Base-by-base conservation (phyloP, 1,140 invertebrate genomes). In the Nephotettix cincticeps region DNA sequence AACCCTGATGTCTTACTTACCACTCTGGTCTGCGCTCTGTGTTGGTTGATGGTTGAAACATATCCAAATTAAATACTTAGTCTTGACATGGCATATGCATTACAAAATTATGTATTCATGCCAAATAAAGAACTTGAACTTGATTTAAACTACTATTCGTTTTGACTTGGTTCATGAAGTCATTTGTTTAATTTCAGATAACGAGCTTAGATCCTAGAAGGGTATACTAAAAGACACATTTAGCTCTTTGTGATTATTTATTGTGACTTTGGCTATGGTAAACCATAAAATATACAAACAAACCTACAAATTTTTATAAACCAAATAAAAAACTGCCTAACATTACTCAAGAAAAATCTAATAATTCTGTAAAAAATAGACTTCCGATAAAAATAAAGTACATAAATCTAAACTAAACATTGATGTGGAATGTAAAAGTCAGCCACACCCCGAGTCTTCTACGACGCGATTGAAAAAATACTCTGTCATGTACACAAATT, bases 241-340 rank as follows among this genome's bases (percentile, higher is more conserved):
- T 54, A 25, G 17, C 30, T 64, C n/a, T 2, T 67, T 67, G 40
- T 67, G 40, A 67, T 43, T 67, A 67, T 67, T 67, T 67, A 67
- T 67, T 67, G 43, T 25, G 64, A 45, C 64, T 67, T 67, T 67
- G 64, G 64, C 64, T 67, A 67, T 67, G 64, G 64, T 43, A 67
- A 67, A 67, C 64, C 40, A 67, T 43, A 65, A 45, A 27, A 67
- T 45, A 45, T 67, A 67, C 64, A 67, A 67, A 67, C 23, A 45
- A 43, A 65, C n/a, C n/a, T 65, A 43, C 36, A 14, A 61, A 54
- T 25, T 21, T 36, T 25, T 61, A 61, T 28, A 2, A 21, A 27
- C 25, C 23, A 29, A 61, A 61, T 27, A 36, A 65, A 40, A 67
- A 67, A 67, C 25, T n/a, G 9, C 28, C 28, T 23, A 58, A 19